A percentile compares a stretch with the other conserved stretches of the same genome.
Evolutionary conservation across 2,797 vertebrate genomes (phyloP).

Genomic region (Hydrophis major): DNA sequence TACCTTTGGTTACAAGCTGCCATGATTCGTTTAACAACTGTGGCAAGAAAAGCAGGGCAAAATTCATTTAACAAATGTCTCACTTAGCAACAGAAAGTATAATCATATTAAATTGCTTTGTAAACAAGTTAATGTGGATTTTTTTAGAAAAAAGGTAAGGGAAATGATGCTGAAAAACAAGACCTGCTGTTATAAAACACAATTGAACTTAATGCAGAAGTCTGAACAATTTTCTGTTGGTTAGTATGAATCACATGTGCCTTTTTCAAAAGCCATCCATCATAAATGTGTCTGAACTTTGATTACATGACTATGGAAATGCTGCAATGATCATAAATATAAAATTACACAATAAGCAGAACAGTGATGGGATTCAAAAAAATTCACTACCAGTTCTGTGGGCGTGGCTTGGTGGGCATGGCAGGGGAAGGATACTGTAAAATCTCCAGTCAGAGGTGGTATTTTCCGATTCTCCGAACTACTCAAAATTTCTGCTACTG

Average conservation of each 20-base stretch:
- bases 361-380: too few species aligned
- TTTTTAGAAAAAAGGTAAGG: too few species aligned
- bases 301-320: not conserved
- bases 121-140: not conserved
- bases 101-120: not conserved
- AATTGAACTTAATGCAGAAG: not conserved
- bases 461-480: too few species aligned
- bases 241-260: not conserved
- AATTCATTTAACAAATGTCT: not conserved
- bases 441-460: too few species aligned
- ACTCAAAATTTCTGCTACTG: too few species aligned
- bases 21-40: not conserved
- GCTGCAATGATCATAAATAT: not conserved
- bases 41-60: not conserved
- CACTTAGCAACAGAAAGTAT: not conserved
- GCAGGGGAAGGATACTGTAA: too few species aligned
- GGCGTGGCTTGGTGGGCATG: too few species aligned
- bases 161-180: not conserved
- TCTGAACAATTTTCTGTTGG: not conserved
- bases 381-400: too few species aligned
- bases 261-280: not conserved
- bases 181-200: not conserved
- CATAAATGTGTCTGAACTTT: not conserved
- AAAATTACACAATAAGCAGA: not conserved
- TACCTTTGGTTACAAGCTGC: not conserved